Evolutionary conservation across 2,113 vertebrate species (phyloP), one percentile per base, ranked within the genome.

Genomic region (Vanacampus margaritifer): DNA sequence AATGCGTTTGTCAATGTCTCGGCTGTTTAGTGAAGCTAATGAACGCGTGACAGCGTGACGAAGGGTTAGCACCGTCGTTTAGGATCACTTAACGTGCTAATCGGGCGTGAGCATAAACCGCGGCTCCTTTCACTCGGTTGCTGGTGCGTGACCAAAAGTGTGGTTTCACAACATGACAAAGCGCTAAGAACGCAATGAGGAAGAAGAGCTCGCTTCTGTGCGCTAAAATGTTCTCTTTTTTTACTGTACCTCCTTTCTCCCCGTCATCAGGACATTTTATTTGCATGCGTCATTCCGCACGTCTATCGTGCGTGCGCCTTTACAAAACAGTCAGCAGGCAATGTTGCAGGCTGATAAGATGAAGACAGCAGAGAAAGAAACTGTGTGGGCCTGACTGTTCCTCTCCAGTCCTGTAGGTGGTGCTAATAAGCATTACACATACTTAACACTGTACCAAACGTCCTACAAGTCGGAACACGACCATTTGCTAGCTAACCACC

Each of bases 81-180:
- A 57, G 54, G 54, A 57, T 57, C 54, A 57, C 54, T 57, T 57
- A 32, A 57, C 26, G 28, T 32, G 54, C 26, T 57, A 57, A 57
- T 57, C 54, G 28, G 54, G 54, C 54, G 26, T 57, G 19, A 57
- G 26, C 54, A 26, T 16, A 57, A 57, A 57, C 28, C 26, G 54
- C 54, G 14, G 54, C 14, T 57, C 54, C 24, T 28, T 57, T 57
- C 54, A 26, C 54, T 57, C 54, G 26, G 54, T 28, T 57, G 54
- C 26, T 57, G 26, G 54, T 57, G 54, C 54, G 26, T 57, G 54
- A 57, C 54, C 51, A 54, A 54, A 54, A 54, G 12, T 24, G 9
- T 11, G 12, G 26, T 26, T 16, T 54, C 51, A 32, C 26, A 32
- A 14, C 54, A 17, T 32, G 54, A 57, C 26, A 57, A 57, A 32